A percentile compares a stretch with the other conserved stretches of the same genome.
These are phyloP conservation scores for Aerospiza tachiro DNA, from an alignment of 2,797 vertebrate species.

Conservation along the genomic window DNA sequence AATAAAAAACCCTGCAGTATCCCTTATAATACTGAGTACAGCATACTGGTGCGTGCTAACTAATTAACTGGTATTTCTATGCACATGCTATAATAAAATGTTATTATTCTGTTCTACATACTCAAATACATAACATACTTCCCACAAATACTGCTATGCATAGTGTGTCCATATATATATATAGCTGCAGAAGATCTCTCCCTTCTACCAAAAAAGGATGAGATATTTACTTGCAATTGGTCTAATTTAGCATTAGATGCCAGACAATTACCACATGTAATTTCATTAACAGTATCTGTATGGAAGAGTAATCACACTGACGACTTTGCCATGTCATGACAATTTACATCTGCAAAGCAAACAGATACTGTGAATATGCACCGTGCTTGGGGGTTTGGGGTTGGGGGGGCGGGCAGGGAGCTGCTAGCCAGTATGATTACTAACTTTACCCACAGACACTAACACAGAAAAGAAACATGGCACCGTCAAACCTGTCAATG, in stretches of 20 bases:
- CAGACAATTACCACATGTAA: not conserved
- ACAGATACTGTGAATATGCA: not conserved
- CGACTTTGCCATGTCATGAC: slow-evolving; percentile 14
- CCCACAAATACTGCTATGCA: not conserved
- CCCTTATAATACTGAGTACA: not conserved
- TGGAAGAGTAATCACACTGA: not conserved
- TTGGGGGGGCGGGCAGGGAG: not conserved
- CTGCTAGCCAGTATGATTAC: not conserved
- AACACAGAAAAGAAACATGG: not conserved
- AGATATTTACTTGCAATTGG: not conserved
- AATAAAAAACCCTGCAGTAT: not conserved
- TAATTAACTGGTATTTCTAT: not conserved
- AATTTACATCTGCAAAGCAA: not conserved
- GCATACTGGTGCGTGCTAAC: not conserved
- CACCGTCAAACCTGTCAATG: not conserved
- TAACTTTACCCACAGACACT: slow-evolving; percentile 29
- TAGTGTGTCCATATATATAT: not conserved
- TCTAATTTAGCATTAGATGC: not conserved
- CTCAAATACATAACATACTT: not conserved
- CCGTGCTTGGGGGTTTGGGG: not conserved
- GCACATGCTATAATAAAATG: not conserved
- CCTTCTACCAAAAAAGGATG: not conserved
- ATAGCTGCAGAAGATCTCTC: not conserved
- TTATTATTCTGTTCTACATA: not conserved
- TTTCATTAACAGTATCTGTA: not conserved